A percentile compares a stretch with the other conserved stretches of the same genome.
Conservation (phyloP, 1,140 invertebrate species). For the Drosophila fuyamai region DNA sequence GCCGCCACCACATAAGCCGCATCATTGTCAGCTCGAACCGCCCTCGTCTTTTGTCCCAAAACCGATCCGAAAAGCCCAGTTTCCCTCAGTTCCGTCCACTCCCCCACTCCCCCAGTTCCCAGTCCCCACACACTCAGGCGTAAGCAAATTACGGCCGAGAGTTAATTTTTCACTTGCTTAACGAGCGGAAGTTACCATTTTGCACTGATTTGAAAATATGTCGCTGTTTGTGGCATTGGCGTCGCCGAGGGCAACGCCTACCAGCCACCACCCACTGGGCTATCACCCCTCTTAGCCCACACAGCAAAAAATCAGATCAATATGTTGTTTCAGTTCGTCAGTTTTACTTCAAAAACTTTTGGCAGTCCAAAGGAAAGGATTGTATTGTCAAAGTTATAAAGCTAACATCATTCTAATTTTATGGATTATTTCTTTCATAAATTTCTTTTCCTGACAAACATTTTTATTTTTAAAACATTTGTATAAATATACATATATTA, state of each 20-base stretch:
- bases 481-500: too few species aligned
- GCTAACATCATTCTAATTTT: too few species aligned
- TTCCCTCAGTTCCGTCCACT: not conserved
- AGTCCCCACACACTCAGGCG: conserved; percentile 39
- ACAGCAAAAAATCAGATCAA: not conserved
- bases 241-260: conserved; percentile 54
- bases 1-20: conserved; percentile 75
- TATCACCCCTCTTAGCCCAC: not conserved
- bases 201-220: conserved; percentile 84
- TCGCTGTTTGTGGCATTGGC: conserved; percentile 80
- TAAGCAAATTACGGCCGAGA: conserved; percentile 80
- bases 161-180: conserved; percentile 84
- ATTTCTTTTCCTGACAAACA: too few species aligned
- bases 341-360: too few species aligned
- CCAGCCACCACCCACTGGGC: not conserved
- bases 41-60: conserved; percentile 43
- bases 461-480: too few species aligned
- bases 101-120: not conserved
- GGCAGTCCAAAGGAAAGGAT: too few species aligned
- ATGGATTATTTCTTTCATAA: too few species aligned
- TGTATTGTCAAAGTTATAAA: too few species aligned
- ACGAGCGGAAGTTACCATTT: conserved; percentile 84
- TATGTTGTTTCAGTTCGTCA: too few species aligned
- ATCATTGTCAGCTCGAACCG: conserved; percentile 77
- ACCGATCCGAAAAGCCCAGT: conserved; percentile 11